Evolutionary conservation across 2,797 vertebrate species (phyloP).

Genomic region (Chloroceryle amazona): DNA sequence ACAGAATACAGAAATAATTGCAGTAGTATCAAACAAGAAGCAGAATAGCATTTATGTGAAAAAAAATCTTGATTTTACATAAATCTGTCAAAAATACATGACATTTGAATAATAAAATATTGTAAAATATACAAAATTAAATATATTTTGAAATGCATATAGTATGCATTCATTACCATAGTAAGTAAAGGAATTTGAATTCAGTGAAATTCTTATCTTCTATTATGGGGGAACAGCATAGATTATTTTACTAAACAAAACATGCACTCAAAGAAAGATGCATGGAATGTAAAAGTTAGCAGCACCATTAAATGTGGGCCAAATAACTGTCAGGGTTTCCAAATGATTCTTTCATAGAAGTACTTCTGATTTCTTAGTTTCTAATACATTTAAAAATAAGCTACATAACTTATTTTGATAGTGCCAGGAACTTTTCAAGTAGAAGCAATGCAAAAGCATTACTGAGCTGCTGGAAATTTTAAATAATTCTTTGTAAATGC

Average conservation of each 20-base stretch:
- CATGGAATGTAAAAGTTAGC: slow-evolving; percentile 54
- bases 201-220: slow-evolving; percentile 64
- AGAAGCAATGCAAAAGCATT: slow-evolving; percentile 71
- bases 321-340: slow-evolving; percentile 67
- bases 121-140: neutral
- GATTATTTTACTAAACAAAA: slow-evolving; percentile 57
- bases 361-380: slow-evolving; percentile 76
- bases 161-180: neutral
- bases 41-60: neutral
- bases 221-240: slow-evolving; percentile 49
- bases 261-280: slow-evolving; percentile 64
- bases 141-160: neutral
- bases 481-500: slow-evolving; percentile 87
- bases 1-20: neutral
- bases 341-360: slow-evolving; percentile 73
- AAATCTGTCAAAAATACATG: neutral
- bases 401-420: slow-evolving; percentile 77
- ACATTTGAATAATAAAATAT: neutral
- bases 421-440: slow-evolving; percentile 79
- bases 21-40: neutral
- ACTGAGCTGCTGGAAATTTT: slow-evolving; percentile 79
- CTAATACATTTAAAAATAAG: slow-evolving; percentile 82
- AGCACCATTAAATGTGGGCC: slow-evolving; percentile 48
- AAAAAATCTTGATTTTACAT: neutral
- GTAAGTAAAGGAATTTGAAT: slow-evolving; percentile 32